Evolutionary conservation across 2,888 invertebrate species (phyloP), one percentile per base, ranked within the genome.

Genomic region (Bellardia pandia): DNA sequence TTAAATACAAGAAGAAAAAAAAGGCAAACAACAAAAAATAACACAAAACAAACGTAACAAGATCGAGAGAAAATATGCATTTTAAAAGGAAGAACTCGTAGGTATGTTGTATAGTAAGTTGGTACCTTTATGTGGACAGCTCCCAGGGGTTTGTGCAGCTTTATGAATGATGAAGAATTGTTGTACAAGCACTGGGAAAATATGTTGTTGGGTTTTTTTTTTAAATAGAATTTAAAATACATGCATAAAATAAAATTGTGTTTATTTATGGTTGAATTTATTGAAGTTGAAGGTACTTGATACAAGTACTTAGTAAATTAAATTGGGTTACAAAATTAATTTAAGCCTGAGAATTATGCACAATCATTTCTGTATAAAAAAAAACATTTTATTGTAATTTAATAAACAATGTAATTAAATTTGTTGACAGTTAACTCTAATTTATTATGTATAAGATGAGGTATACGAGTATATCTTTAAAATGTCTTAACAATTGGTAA

Each of bases 1-100:
- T 85, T 85, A 53, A 82, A 80, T 79, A 30, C 45, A 78, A 40
- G 37, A 66, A 14, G 14, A 37, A 53, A 69, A 40, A 37, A 14
- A 64, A 62, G 30, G 23, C 13, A 51, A 51, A 13, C 51, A 51
- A 45, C 8, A 45, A 45, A 11, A 45, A 45, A 13, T 23, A 23
- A 45, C 1, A 2, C 8, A 45, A 6, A 45, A 45, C 58, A 78
- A n/a, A 80, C 13, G 56, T 74, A 81, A 58, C 72, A 80, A 80
- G 30, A 80, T 72, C 56, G 16, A 72, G 14, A 37, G 23, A 72
- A 80, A 3, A 53, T 53, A 40, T 11, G 13, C 3, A 56, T 42
- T 45, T 56, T 33, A 40, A n/a, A 64, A 42, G 72, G 64, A 72
- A 64, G 42, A 45, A 16, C 23, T 72, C 33, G 45, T 42, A 72